These are phyloP conservation scores for Harlomillsia oculata DNA, from an alignment of 1,140 invertebrate genomes.

Conservation along the genomic window DNA sequence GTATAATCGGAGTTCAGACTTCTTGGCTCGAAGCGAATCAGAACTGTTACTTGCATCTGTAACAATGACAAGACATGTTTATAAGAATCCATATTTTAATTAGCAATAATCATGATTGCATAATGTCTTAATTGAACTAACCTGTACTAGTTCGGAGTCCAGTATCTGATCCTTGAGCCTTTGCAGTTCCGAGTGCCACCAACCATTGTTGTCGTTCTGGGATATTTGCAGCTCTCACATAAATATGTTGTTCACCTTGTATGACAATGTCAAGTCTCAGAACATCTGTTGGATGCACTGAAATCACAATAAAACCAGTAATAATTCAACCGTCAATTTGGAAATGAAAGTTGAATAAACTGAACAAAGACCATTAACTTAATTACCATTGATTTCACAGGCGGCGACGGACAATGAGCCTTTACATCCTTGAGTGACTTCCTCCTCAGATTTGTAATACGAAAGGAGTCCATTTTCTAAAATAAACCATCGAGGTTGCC, in stretches of 20 bases:
- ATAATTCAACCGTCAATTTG: too few species aligned
- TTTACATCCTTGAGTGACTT: slow-evolving; percentile 72
- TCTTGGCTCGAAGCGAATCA: slow-evolving; percentile 57
- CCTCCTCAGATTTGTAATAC: slow-evolving; percentile 72
- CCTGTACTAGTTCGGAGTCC: slow-evolving; percentile 42
- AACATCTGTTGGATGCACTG: slow-evolving; percentile 60
- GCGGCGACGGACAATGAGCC: slow-evolving; percentile 70
- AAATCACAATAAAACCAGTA: not conserved
- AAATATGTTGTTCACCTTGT: slow-evolving; percentile 70
- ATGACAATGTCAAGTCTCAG: slow-evolving; percentile 66
- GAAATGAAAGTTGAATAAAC: too few species aligned
- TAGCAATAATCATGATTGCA: not conserved
- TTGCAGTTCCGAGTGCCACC: slow-evolving; percentile 66
- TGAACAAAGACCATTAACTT: not conserved
- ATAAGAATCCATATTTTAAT: not conserved
- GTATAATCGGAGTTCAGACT: slow-evolving; percentile 66
- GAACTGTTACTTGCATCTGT: slow-evolving; percentile 37
- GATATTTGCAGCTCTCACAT: slow-evolving; percentile 60
- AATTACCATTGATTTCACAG: slow-evolving; percentile 66
- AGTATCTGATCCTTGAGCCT: slow-evolving; percentile 54
- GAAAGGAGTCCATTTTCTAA: slow-evolving; percentile 67
- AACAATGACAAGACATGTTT: not conserved
- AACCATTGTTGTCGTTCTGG: slow-evolving; percentile 70
- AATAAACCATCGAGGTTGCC: slow-evolving; percentile 78
- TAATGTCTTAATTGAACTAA: slow-evolving; percentile 34